Evolutionary conservation across 1,140 invertebrate species (phyloP).

Genomic region (Musca domestica): DNA sequence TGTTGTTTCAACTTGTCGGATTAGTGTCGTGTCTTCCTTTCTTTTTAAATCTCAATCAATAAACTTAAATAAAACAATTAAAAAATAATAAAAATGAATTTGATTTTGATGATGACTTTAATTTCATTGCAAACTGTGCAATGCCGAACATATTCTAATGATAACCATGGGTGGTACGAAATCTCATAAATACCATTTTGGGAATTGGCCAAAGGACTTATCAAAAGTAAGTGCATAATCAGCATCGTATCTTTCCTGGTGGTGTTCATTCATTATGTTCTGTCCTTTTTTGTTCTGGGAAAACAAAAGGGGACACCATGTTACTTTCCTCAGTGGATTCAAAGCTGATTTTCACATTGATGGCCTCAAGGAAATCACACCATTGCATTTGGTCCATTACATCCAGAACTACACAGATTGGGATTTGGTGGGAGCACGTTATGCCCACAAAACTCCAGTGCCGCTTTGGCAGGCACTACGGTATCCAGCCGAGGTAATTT

Average conservation of each 20-base stretch:
- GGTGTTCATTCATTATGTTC: neutral
- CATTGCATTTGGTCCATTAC: conserved; percentile 62
- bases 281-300: neutral
- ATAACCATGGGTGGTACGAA: conserved; percentile 73
- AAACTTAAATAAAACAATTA: no score
- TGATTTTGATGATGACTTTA: conserved; percentile 13
- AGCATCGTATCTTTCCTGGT: neutral
- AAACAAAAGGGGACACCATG: conserved; percentile 63
- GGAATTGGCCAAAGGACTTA: conserved; percentile 60
- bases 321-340: conserved; percentile 72
- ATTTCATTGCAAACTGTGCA: conserved; percentile 1
- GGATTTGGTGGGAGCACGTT: conserved; percentile 68
- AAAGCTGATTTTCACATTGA: conserved; percentile 61
- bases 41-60: no score
- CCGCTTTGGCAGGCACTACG: conserved; percentile 62
- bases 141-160: conserved; percentile 34
- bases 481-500: conserved; percentile 66
- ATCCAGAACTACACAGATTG: conserved; percentile 71
- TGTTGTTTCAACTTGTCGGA: no score
- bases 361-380: conserved; percentile 64
- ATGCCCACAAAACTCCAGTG: conserved; percentile 65
- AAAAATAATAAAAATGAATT: neutral
- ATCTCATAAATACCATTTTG: conserved; percentile 71
- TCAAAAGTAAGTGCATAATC: conserved; percentile 49
- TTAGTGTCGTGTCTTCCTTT: no score